These are phyloP conservation scores for Forbesichthys papilliferus DNA, from an alignment of 2,113 vertebrate species.

Conservation along the genomic window DNA sequence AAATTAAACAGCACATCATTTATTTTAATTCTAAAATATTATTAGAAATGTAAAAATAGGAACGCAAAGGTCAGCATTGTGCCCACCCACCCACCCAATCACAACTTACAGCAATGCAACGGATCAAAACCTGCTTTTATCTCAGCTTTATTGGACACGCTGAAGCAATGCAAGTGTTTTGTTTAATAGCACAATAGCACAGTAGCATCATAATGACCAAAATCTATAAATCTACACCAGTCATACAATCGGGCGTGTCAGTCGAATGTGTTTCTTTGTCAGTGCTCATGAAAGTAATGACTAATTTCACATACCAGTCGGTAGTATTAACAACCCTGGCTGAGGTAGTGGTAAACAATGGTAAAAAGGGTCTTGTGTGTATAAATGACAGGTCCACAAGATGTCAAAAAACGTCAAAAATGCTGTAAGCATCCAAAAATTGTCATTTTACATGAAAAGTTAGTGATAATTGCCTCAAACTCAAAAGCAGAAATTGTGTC, in stretches of 20 bases:
- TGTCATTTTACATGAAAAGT: slow-evolving; percentile 29
- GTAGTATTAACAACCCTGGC: slow-evolving; percentile 55
- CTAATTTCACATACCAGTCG: slow-evolving; percentile 62
- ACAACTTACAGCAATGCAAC: slow-evolving; percentile 42
- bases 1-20: slow-evolving; percentile 3
- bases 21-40: not conserved
- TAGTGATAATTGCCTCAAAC: slow-evolving; percentile 21
- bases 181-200: slow-evolving; percentile 10
- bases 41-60: slow-evolving; percentile 21
- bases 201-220: slow-evolving; percentile 30
- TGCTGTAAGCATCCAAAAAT: slow-evolving; percentile 10
- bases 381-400: slow-evolving; percentile 31
- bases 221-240: slow-evolving; percentile 46
- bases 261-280: slow-evolving; percentile 49
- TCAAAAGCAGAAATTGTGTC: slow-evolving; percentile 50
- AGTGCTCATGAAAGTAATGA: slow-evolving; percentile 63
- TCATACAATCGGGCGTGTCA: slow-evolving; percentile 56
- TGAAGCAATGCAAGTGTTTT: slow-evolving; percentile 8
- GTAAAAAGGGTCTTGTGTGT: slow-evolving; percentile 52
- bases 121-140: slow-evolving; percentile 34
- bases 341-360: slow-evolving; percentile 52
- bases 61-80: slow-evolving; percentile 41
- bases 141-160: slow-evolving; percentile 47
- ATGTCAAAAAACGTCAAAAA: slow-evolving; percentile 9
- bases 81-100: slow-evolving; percentile 10